phyloP scores from a whole-genome alignment of 2,797 vertebrate genomes.

The Pseudocheirus occidentalis region DNA sequence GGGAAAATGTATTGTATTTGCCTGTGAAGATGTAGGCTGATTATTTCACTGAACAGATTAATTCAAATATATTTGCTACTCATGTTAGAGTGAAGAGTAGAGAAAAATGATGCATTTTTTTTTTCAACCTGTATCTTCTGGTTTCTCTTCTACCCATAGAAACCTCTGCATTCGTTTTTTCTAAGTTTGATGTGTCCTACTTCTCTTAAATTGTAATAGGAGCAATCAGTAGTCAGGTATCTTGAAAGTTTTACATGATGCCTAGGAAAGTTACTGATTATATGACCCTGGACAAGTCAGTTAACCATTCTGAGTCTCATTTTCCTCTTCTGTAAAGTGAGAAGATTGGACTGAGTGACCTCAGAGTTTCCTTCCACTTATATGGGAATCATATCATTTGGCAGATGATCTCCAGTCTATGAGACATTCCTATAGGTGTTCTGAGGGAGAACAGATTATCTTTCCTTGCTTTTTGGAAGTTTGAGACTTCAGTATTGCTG shows the following conservation, averaged over 20 bases:
- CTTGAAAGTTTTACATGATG: slow-evolving; percentile 23
- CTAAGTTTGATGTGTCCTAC: background rate
- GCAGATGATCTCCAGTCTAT: background rate
- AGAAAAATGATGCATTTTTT: background rate
- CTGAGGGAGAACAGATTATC: background rate
- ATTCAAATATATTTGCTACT: background rate
- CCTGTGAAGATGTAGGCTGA: slow-evolving; percentile 45
- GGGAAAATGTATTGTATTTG: slow-evolving; percentile 50
- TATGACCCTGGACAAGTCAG: background rate
- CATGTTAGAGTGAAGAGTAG: background rate
- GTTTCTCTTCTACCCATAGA: background rate
- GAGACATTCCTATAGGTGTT: background rate
- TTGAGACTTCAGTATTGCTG: background rate
- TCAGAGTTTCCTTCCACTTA: background rate
- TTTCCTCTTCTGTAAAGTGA: background rate
- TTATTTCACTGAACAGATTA: slow-evolving; percentile 43
- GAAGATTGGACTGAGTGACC: background rate
- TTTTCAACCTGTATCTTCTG: background rate
- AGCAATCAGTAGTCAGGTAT: slow-evolving; percentile 25
- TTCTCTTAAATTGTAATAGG: background rate
- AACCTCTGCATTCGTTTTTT: background rate
- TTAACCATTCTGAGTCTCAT: background rate
- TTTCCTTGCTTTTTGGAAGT: background rate
- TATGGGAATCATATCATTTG: background rate
- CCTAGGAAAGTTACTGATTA: background rate